Evolutionary conservation across 2,797 vertebrate species (phyloP), one percentile per base, ranked within the genome.

Genomic region (Linurgus olivaceus): DNA sequence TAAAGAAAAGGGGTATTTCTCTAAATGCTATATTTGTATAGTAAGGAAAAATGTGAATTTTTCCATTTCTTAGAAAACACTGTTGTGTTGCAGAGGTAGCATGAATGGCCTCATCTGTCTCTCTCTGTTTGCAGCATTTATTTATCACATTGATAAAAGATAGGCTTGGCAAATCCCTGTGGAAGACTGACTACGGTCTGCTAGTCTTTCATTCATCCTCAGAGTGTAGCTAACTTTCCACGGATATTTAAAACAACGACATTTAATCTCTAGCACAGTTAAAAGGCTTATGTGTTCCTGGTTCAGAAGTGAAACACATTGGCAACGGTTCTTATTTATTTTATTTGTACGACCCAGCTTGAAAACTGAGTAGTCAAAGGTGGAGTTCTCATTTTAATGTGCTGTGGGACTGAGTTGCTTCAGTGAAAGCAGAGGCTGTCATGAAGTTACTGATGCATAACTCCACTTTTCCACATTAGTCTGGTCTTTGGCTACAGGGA

Each of bases 21-120:
- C 87, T 90, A 91, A 87, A 89, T 91, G 88, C 66, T 95, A 5
- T 87, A 74, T 91, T 95, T 90, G 45, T 96, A 61, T 79, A 47
- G 84, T 73, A 80, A 92, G 65, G 68, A 82, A 91, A 96, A 89
- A 91, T 6, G 10, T 76, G 77, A 19, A 45, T 59, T 81, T 78
- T 66, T 65, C n/a, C 11, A 51, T 86, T 88, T 75, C 61, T 78
- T 85, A 63, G 55, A 73, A 92, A 94, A 82, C 19, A 19, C 17
- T 75, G 33, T 52, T 85, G 12, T 9, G 1, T 70, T 79, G 50
- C 61, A 42, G 59, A 67, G 54, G 73, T 70, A 70, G 37, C 28
- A 3, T 40, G 77, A 92, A 48, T n/a, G 37, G 67, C 42, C 61
- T 93, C 78, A 96, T 94, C 59, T 74, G 52, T 94, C 77, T 95